These are phyloP conservation scores for Paradoxurus hermaphroditus DNA, from an alignment of 2,113 vertebrate species.

Conservation along the genomic window DNA sequence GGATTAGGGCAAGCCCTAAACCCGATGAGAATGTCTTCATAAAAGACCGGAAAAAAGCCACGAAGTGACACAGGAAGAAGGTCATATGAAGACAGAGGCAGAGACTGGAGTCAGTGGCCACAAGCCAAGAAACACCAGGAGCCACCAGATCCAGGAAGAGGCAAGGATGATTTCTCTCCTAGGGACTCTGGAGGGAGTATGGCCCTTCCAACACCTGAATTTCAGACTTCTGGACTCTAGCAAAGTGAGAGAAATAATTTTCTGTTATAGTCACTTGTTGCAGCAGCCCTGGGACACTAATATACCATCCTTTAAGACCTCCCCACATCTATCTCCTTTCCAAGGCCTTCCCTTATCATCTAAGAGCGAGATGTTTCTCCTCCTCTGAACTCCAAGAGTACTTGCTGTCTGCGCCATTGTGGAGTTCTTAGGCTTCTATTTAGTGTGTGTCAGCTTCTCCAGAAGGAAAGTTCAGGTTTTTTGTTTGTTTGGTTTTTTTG, in stretches of 20 bases:
- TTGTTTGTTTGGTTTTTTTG: too few relatives aligned
- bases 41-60: neutral
- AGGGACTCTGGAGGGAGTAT: neutral
- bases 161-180: neutral
- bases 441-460: neutral
- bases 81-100: neutral
- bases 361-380: neutral
- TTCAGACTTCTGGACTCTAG: neutral
- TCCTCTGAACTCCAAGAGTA: neutral
- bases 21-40: neutral
- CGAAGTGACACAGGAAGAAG: neutral
- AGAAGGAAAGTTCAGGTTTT: neutral
- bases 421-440: neutral
- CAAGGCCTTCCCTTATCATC: neutral
- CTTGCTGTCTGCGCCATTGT: neutral
- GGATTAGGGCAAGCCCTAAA: neutral
- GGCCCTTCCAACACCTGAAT: neutral
- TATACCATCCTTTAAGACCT: neutral
- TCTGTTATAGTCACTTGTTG: neutral
- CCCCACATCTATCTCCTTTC: neutral
- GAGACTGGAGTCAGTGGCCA: neutral
- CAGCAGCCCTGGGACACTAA: neutral
- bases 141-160: neutral
- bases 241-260: neutral
- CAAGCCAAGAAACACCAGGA: neutral